Conservation (phyloP, 2,888 invertebrate genomes). For the Eugnorisma glareosa region DNA sequence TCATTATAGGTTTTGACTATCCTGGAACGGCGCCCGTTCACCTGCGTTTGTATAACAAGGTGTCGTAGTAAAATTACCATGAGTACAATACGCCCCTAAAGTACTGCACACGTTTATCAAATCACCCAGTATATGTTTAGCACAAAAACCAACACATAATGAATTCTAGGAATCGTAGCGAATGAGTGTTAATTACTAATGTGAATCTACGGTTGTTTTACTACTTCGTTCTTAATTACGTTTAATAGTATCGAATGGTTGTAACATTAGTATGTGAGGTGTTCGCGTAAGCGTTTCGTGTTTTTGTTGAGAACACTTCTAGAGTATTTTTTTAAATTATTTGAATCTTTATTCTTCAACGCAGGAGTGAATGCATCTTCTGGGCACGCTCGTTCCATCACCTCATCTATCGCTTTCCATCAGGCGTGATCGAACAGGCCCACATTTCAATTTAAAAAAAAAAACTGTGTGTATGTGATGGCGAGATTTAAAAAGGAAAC, state of each 20-base stretch:
- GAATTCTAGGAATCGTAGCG: conserved; percentile 14
- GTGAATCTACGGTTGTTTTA: conserved; percentile 22
- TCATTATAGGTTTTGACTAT: no score
- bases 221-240: conserved; percentile 18
- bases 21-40: no score
- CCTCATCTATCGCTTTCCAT: no score
- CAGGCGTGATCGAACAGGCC: no score
- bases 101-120: no score
- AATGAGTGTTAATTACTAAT: conserved; percentile 28
- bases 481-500: neutral
- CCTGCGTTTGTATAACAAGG: no score
- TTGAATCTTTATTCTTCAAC: no score
- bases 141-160: neutral
- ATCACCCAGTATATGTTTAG: neutral
- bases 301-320: conserved; percentile 10
- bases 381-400: no score
- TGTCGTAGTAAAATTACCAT: no score
- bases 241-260: conserved; percentile 13
- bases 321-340: neutral
- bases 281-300: neutral
- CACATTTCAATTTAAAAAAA: no score
- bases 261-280: neutral
- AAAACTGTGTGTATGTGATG: neutral
- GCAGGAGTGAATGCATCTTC: no score
- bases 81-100: no score